phyloP scores from a whole-genome alignment of 2,113 vertebrate genomes.

The Hemiscyllium ocellatum region DNA sequence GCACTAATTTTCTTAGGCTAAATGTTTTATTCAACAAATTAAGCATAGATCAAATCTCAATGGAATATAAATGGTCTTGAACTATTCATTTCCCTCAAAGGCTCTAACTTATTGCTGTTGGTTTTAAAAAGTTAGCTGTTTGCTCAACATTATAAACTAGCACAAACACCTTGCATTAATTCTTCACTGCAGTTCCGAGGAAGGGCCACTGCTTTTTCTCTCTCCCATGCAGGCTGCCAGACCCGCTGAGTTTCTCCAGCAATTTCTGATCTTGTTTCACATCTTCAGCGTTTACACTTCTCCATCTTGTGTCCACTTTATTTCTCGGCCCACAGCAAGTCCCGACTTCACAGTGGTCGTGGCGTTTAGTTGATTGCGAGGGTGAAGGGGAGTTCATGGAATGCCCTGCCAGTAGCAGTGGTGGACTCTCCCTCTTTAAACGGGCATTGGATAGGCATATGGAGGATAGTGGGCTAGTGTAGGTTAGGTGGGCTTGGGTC shows the following conservation, averaged over 20 bases:
- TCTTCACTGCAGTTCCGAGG: neutral
- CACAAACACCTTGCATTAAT: neutral
- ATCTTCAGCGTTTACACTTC: no score
- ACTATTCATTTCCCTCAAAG: neutral
- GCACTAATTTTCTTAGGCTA: neutral
- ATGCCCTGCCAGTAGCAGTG: no score
- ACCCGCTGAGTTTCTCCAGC: no score
- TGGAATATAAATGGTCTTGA: no score
- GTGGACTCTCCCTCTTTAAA: no score
- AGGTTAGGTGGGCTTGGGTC: no score
- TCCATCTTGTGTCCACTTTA: neutral
- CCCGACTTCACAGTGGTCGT: neutral
- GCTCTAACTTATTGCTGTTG: neutral
- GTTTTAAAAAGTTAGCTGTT: neutral
- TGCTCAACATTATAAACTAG: neutral
- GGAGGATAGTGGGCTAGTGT: no score
- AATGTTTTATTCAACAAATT: neutral
- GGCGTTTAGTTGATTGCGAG: neutral
- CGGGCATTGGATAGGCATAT: no score
- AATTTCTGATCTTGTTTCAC: no score
- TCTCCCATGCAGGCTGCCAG: no score
- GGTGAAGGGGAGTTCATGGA: neutral
- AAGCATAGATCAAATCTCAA: neutral
- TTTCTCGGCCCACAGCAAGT: neutral
- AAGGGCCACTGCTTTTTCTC: no score